phyloP scores from a whole-genome alignment of 2,113 vertebrate genomes.

The Cariama cristata region DNA sequence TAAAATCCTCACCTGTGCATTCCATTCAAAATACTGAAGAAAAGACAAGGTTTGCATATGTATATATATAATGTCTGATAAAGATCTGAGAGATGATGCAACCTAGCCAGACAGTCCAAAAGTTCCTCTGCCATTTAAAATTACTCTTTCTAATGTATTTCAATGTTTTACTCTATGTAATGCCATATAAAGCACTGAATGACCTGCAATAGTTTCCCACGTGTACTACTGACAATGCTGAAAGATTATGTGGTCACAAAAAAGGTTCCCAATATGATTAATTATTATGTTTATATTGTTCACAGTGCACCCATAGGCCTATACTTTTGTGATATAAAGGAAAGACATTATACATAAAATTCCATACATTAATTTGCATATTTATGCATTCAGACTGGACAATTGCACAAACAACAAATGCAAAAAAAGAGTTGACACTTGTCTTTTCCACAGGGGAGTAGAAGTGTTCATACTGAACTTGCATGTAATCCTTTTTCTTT shows the following conservation, averaged over 20 bases:
- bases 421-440: not conserved
- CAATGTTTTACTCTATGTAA: not conserved
- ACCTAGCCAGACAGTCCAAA: not conserved
- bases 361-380: not conserved
- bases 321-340: not conserved
- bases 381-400: not conserved
- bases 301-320: not conserved
- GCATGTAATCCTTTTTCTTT: not conserved
- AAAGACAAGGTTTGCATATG: not conserved
- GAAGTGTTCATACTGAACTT: not conserved
- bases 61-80: not conserved
- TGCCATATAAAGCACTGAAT: not conserved
- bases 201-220: not conserved
- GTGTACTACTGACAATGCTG: not conserved
- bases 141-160: not conserved
- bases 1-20: not conserved
- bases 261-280: accelerated
- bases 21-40: not conserved
- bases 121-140: not conserved
- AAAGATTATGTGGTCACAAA: not conserved
- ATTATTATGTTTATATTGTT: not conserved
- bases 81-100: not conserved
- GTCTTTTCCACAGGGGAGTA: not conserved
- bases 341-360: not conserved
- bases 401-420: not conserved